Conservation (phyloP, 64 coral and sea anemone genomes). For the Montipora sp. region DNA sequence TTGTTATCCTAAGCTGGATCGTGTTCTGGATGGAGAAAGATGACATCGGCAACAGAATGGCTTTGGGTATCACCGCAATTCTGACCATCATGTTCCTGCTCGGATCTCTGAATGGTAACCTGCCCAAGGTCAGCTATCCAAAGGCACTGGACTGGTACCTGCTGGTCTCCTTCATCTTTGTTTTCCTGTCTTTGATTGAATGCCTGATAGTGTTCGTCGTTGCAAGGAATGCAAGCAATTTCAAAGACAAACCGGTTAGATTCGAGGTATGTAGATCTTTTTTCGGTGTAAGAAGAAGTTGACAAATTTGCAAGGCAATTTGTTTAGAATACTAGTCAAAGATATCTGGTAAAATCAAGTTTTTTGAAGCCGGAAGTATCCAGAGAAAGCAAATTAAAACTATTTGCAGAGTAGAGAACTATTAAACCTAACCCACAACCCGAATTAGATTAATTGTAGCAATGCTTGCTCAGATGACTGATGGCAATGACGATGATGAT, state of each 20-base stretch:
- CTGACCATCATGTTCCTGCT: slow-evolving; percentile 89
- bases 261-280: no score
- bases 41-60: slow-evolving; percentile 75
- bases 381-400: no score
- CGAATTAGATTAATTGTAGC: no score
- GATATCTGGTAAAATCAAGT: no score
- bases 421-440: no score
- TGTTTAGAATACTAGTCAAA: no score
- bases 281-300: no score
- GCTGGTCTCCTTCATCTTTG: slow-evolving; percentile 72
- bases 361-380: no score
- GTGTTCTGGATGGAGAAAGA: slow-evolving; percentile 89
- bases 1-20: slow-evolving; percentile 92
- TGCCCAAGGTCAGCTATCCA: slow-evolving; percentile 93
- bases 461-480: no score
- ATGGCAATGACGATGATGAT: no score
- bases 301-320: no score
- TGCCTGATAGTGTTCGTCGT: slow-evolving; percentile 68
- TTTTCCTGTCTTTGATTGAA: slow-evolving; percentile 85
- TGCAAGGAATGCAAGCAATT: background rate
- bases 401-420: no score
- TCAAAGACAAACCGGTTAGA: background rate
- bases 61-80: slow-evolving; percentile 85
- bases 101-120: slow-evolving; percentile 60
- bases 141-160: slow-evolving; percentile 96